These are phyloP conservation scores for Eublepharis macularius DNA, from an alignment of 2,113 vertebrate species.

Conservation along the genomic window DNA sequence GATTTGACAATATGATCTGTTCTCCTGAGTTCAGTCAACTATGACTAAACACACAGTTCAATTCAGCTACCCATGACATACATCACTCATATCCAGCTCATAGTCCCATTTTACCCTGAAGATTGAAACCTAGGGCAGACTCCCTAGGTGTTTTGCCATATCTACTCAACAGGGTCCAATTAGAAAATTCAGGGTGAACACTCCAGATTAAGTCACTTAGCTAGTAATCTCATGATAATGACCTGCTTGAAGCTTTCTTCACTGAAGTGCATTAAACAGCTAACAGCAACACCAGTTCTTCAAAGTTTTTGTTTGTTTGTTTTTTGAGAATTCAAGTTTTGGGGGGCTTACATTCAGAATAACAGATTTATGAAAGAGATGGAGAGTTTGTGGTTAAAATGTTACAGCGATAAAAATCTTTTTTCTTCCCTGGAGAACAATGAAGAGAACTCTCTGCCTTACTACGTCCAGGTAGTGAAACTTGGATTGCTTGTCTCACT, in stretches of 20 bases:
- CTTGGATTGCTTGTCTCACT: background rate
- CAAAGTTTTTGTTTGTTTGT: background rate
- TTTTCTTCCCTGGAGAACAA: background rate
- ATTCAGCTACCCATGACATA: background rate
- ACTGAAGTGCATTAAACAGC: background rate
- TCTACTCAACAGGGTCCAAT: background rate
- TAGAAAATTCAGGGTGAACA: background rate
- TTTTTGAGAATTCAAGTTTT: background rate
- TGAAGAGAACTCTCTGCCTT: background rate
- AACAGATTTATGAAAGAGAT: conserved; percentile 16
- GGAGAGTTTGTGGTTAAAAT: background rate
- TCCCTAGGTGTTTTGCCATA: background rate
- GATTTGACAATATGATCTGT: background rate
- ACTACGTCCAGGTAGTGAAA: background rate
- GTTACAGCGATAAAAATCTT: conserved; percentile 22
- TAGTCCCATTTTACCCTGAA: background rate
- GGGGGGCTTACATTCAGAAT: background rate
- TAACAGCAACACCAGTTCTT: background rate
- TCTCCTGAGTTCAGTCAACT: background rate
- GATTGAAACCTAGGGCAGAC: background rate
- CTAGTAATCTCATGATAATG: background rate
- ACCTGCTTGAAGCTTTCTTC: background rate
- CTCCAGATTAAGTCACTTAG: fast-evolving
- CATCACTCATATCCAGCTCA: background rate
- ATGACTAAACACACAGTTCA: background rate